phyloP scores from a whole-genome alignment of 37 sponge, comb jelly and placozoan genomes.

The Dysidea cf. avara region DNA sequence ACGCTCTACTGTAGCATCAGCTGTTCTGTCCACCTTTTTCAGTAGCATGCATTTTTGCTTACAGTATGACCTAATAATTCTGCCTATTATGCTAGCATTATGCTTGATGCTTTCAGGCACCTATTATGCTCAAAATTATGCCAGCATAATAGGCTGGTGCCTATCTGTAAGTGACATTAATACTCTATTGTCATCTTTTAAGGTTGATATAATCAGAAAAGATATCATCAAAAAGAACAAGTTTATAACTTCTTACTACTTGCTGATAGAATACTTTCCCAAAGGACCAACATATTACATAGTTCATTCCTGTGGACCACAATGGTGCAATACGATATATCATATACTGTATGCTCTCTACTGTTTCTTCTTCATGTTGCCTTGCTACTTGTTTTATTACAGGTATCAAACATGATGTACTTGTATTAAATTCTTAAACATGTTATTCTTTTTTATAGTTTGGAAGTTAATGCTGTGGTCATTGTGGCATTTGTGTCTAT shows the following conservation, averaged over 20 bases:
- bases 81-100: too few relatives aligned
- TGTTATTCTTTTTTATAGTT: background rate
- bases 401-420: conserved; percentile 20
- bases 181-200: background rate
- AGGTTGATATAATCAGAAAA: conserved; percentile 30
- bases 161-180: too few relatives aligned
- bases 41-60: too few relatives aligned
- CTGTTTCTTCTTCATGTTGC: conserved; percentile 12
- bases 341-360: conserved; percentile 29
- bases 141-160: too few relatives aligned
- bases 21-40: too few relatives aligned
- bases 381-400: conserved; percentile 19
- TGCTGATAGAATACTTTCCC: conserved; percentile 19
- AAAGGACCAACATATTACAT: background rate
- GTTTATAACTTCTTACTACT: conserved; percentile 31
- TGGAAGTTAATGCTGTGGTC: conserved; percentile 12
- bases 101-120: too few relatives aligned
- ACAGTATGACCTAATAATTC: too few relatives aligned
- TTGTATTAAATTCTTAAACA: too few relatives aligned
- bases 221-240: conserved; percentile 18
- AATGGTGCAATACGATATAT: conserved; percentile 32
- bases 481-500: conserved; percentile 9
- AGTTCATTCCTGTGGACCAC: too few relatives aligned
- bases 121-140: too few relatives aligned
- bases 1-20: too few relatives aligned